Percentiles rank a stretch among this genome's conserved stretches.
These are phyloP conservation scores for Pasiphila rectangulata DNA, from an alignment of 2,888 invertebrate species.

Conservation along the genomic window DNA sequence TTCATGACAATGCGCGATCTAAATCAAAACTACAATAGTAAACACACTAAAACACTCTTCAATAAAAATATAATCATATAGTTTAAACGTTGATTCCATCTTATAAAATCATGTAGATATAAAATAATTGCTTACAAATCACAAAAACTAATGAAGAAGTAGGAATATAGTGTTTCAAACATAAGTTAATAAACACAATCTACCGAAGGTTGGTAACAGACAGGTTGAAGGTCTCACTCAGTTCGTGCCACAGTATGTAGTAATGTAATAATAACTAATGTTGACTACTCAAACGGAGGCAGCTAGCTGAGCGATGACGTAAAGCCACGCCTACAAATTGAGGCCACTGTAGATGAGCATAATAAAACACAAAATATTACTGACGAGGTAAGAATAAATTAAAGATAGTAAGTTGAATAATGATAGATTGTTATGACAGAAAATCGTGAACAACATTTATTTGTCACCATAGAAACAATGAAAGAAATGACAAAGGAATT, in stretches of 20 bases:
- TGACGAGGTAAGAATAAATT: background rate
- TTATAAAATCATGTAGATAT: no score
- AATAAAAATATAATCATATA: no score
- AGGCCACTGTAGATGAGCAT: conserved; percentile 25
- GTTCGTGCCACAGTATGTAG: background rate
- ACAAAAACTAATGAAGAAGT: no score
- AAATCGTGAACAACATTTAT: no score
- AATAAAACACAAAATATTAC: conserved; percentile 22
- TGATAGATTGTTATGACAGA: no score
- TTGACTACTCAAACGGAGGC: conserved; percentile 17
- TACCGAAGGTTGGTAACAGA: background rate
- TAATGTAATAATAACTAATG: conserved; percentile 21
- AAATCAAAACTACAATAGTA: background rate
- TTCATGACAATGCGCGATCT: background rate
- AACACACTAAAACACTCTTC: background rate
- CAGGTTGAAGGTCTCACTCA: background rate
- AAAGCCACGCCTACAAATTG: conserved; percentile 50
- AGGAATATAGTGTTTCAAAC: no score
- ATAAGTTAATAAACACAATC: no score
- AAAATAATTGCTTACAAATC: no score
- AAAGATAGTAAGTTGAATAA: no score
- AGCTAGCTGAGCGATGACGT: conserved; percentile 41
- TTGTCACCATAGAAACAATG: no score
- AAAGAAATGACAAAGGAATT: no score
- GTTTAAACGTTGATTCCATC: no score